Evolutionary conservation across 2,888 invertebrate genomes (phyloP), one percentile per base, ranked within the genome.

Genomic region (Dicycla oo): DNA sequence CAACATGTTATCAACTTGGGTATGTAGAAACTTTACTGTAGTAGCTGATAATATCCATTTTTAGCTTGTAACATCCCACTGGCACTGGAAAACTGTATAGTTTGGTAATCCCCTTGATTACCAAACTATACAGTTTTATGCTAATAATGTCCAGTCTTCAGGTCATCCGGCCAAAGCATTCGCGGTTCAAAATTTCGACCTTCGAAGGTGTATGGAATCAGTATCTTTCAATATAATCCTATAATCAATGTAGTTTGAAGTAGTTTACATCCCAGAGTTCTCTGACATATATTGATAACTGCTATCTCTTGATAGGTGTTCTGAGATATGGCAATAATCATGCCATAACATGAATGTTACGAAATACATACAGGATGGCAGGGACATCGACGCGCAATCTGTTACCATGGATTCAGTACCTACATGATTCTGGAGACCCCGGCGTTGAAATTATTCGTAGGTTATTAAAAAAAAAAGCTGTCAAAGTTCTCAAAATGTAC

Each of bases 1-100:
- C 96, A 97, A 80, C 98, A 98, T 92, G 97, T 99, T 81, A 97
- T 97, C 84, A 97, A 97, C 86, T 94, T 98, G 86, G 98, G 97
- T 97, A 90, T 87, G 92, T 84, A 69, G 54, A 34, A 30, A 15
- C 47, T 34, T 69, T 20, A 23, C 6, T 40, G 2, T 18, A 26
- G 8, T n/a, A n/a, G 15, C n/a, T 38, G 18, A 15, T 23, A 64
- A 23, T 38, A n/a, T 47, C 15, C 15, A 5, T 34, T 34, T 61
- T 43, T 40, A 18, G 23, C 23, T 38, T 23, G 23, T 43, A 20
- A 61, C 13, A 45, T 30, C 0, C 61, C 26, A 15, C 47, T 30
- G n/a, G 15, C n/a, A 15, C 23, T 20, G 15, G 34, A 4, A 4
- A 30, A 2, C 30, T 34, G 4, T 34, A 34, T 6, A 34, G 34